Percentiles rank a stretch among this genome's conserved stretches.
Conservation (phyloP, 2,113 vertebrate species). For the Catharus minimus region DNA sequence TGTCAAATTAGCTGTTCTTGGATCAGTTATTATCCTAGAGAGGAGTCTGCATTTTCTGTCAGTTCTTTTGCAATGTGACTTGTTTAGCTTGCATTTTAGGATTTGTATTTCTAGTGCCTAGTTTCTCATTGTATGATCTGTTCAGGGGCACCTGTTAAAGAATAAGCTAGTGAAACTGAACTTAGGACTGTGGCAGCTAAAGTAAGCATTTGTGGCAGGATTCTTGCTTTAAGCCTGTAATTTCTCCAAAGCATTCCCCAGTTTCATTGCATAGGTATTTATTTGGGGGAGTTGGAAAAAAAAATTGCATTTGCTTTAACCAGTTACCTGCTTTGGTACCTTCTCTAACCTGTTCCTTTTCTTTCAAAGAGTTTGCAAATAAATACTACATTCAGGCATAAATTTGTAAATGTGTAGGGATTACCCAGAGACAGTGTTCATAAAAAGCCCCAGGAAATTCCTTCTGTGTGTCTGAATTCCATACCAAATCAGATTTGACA, state of each 20-base stretch:
- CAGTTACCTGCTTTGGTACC: not conserved
- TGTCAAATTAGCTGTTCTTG: not conserved
- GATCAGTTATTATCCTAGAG: not conserved
- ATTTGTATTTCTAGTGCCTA: not conserved
- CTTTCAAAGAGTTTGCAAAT: not conserved
- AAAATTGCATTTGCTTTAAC: not conserved
- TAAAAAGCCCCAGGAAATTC: not conserved
- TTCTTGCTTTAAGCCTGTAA: not conserved
- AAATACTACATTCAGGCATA: not conserved
- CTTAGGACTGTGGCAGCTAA: not conserved
- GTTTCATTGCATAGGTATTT: not conserved
- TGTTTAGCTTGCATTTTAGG: not conserved
- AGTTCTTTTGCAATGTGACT: not conserved
- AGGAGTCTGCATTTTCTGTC: not conserved
- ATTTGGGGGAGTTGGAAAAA: not conserved
- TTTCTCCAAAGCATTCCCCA: not conserved
- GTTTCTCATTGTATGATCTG: not conserved
- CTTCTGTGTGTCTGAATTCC: not conserved
- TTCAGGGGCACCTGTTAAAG: not conserved
- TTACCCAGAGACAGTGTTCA: not conserved
- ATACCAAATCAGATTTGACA: not conserved
- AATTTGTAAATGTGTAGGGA: not conserved
- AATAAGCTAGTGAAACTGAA: not conserved
- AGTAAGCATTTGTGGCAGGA: not conserved
- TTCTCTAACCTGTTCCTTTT: not conserved